Evolutionary conservation across 2,888 invertebrate species (phyloP), one percentile per base, ranked within the genome.

Genomic region (Cerceris ruficornis): DNA sequence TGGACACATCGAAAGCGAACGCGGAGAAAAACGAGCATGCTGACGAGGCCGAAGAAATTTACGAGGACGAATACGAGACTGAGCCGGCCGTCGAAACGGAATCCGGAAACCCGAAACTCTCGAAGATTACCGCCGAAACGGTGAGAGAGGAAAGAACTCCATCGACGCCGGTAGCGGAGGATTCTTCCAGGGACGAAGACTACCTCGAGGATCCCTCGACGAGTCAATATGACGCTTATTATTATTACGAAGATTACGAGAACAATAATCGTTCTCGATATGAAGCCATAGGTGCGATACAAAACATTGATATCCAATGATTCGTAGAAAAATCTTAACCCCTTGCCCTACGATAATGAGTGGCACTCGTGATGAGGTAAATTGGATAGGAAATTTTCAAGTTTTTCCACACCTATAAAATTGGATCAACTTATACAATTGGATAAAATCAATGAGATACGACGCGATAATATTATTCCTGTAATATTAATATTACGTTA

Each of bases 161-260:
- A 50, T 1, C 46, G n/a, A 46, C 62, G 15, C 65, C n/a, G 11
- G 60, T 58, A 5, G 17, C 17, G 1, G 75, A 55, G 7, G 75
- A 80, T 65, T 52, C 59, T 14, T 69, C 84, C 46, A 77, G 73
- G 14, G 84, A 87, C 14, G 83, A 82, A 42, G 83, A 87, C 67
- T 84, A 85, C 46, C 72, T 83, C 46, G 88, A 88, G 7, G 81
- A 86, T 50, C 81, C 86, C 11, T 79, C 88, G 59, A 80, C 83
- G 13, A 81, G 76, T 77, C 70, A 86, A 54, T 84, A 88, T 57
- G 84, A 87, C 70, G 75, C 88, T 15, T 89, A 89, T 72, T 86
- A 89, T 70, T 90, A 90, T 73, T 90, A 91, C 64, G 89, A 91
- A 65, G 90, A 91, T 67, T 90, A 90, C 61, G 89, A 89, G n/a